Evolutionary conservation across 2,888 invertebrate species (phyloP).

Genomic region (Cryptus armator): DNA sequence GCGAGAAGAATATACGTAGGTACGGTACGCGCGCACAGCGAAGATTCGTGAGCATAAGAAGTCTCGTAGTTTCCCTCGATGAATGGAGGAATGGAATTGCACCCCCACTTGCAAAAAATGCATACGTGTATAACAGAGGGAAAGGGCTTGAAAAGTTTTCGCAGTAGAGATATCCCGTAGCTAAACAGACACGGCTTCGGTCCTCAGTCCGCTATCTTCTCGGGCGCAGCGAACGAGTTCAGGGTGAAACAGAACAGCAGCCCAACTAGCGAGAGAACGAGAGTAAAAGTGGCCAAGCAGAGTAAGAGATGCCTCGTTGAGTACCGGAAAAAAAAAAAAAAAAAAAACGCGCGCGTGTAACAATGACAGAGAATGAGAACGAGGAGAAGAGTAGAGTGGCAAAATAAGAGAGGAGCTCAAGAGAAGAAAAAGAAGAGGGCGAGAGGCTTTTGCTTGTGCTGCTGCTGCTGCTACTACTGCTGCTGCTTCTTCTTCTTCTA

Average conservation of each 20-base stretch:
- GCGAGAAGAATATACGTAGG: conserved; percentile 45
- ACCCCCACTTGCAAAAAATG: not conserved
- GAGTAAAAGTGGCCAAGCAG: conserved; percentile 49
- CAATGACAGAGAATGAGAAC: conserved; percentile 59
- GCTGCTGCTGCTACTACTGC: not conserved
- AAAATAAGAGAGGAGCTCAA: conserved; percentile 47
- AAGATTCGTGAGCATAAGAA: conserved; percentile 12
- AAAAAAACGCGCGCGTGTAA: conserved; percentile 32
- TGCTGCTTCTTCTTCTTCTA: conserved; percentile 7
- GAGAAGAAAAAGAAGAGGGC: conserved; percentile 23
- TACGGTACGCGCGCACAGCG: not conserved
- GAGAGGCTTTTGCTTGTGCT: conserved; percentile 22
- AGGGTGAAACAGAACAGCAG: conserved; percentile 45
- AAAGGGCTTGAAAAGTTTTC: conserved; percentile 61
- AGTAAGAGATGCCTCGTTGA: conserved; percentile 23
- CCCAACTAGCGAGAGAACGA: conserved; percentile 60
- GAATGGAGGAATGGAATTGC: conserved; percentile 18
- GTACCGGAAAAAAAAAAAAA: conserved; percentile 6
- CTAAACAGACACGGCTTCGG: conserved; percentile 60
- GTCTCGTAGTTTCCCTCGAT: not conserved
- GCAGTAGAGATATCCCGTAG: conserved; percentile 57
- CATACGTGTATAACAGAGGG: not conserved
- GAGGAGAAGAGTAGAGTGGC: conserved; percentile 48
- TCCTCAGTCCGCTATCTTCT: conserved; percentile 37
- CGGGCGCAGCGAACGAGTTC: conserved; percentile 42